Conservation (phyloP, 2,113 vertebrate species). For the Mesocricetus auratus region DNA sequence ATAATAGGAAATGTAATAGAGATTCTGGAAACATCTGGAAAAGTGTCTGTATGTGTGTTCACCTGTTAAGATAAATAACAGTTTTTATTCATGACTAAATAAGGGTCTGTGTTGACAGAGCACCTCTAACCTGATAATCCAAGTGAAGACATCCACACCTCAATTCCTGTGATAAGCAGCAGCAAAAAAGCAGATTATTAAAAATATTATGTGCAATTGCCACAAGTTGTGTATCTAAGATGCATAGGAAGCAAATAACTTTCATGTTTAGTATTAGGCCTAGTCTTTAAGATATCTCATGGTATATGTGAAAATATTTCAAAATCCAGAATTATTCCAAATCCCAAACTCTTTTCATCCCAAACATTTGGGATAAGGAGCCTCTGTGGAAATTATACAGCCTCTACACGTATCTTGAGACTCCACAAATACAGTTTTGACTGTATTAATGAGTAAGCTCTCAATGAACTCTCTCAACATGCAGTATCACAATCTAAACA, state of each 20-base stretch:
- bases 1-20: conserved; percentile 6
- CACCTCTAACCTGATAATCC: not conserved
- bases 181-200: not conserved
- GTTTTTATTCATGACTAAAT: conserved; percentile 29
- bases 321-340: not conserved
- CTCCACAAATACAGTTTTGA: conserved; percentile 7
- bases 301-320: not conserved
- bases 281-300: not conserved
- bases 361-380: not conserved
- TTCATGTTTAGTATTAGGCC: not conserved
- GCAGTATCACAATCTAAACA: not conserved
- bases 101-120: not conserved
- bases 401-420: not conserved
- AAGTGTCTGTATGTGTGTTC: not conserved
- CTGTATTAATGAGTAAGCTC: not conserved
- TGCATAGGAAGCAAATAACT: not conserved
- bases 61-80: not conserved
- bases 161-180: not conserved
- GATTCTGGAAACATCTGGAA: not conserved
- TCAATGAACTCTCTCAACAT: not conserved
- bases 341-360: not conserved
- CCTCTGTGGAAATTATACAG: not conserved
- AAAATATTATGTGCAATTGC: not conserved
- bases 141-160: not conserved
- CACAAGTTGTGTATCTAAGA: not conserved